phyloP scores from a whole-genome alignment of 2,797 vertebrate genomes.

The Euthynnus affinis region DNA sequence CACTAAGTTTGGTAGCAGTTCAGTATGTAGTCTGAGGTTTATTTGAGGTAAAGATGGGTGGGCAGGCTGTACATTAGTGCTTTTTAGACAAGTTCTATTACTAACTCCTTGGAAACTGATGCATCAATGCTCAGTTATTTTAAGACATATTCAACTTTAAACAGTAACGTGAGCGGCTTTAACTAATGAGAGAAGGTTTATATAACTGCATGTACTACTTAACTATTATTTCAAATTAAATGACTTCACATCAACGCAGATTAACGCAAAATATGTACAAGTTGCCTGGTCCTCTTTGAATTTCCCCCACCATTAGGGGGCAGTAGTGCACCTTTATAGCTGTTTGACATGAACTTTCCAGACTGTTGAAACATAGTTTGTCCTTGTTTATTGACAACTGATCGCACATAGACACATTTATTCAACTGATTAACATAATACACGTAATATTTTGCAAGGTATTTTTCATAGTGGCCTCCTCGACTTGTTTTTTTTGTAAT shows the following conservation, averaged over 20 bases:
- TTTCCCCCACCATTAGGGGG: slow-evolving; percentile 68
- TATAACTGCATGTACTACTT: background rate
- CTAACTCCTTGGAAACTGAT: background rate
- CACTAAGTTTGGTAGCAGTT: slow-evolving; percentile 64
- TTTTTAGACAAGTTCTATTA: slow-evolving; percentile 2
- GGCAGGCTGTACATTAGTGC: slow-evolving; percentile 25
- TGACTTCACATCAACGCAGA: background rate
- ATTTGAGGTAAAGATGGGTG: slow-evolving; percentile 52
- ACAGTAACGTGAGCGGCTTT: background rate
- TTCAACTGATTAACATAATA: slow-evolving; percentile 27
- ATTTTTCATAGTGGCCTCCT: slow-evolving; percentile 1
- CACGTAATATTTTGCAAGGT: slow-evolving; percentile 28
- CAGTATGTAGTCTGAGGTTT: slow-evolving; percentile 54
- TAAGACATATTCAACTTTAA: background rate
- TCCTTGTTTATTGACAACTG: slow-evolving; percentile 45
- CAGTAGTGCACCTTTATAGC: slow-evolving; percentile 59
- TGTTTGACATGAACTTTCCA: background rate
- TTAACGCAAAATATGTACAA: background rate
- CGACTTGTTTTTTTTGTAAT: slow-evolving; percentile 6
- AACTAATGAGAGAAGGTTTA: background rate
- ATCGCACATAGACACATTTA: slow-evolving; percentile 31
- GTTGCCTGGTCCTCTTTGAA: background rate
- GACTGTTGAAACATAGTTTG: background rate
- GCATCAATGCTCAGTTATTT: background rate
- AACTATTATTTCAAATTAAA: slow-evolving; percentile 3